phyloP scores from a whole-genome alignment of 1,140 invertebrate species.

The Temnothorax curvispinosus region DNA sequence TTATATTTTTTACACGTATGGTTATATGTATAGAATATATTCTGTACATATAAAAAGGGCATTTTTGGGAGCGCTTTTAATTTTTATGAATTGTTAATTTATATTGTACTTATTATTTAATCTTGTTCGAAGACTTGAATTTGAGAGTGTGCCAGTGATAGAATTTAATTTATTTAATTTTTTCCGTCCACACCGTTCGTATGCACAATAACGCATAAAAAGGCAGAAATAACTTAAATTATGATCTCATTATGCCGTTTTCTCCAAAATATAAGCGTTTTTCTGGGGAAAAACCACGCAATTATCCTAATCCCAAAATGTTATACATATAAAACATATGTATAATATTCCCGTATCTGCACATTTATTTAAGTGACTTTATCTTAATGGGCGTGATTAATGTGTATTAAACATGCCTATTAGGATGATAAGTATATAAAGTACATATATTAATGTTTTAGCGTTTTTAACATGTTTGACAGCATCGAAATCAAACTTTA shows the following conservation, averaged over 20 bases:
- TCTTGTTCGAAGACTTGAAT: neutral
- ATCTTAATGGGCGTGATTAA: neutral
- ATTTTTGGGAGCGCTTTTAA: neutral
- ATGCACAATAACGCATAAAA: neutral
- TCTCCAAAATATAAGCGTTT: neutral
- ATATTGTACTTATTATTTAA: constrained; percentile 8
- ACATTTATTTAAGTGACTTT: neutral
- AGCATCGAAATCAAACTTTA: neutral
- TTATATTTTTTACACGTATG: neutral
- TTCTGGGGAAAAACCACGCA: neutral
- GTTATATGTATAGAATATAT: constrained; percentile 13
- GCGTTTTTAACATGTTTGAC: neutral
- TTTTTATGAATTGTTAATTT: constrained; percentile 7
- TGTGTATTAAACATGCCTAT: neutral
- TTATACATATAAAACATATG: neutral
- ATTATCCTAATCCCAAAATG: neutral
- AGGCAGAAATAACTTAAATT: neutral
- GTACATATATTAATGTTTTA: neutral
- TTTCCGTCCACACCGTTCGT: neutral
- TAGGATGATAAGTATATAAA: neutral
- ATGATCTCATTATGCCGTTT: neutral
- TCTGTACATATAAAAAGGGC: neutral
- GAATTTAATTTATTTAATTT: constrained; percentile 12
- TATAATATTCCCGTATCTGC: neutral
- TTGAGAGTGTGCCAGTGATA: neutral